Conservation (phyloP, 2,888 invertebrate genomes). For the Hypsopygia costalis region DNA sequence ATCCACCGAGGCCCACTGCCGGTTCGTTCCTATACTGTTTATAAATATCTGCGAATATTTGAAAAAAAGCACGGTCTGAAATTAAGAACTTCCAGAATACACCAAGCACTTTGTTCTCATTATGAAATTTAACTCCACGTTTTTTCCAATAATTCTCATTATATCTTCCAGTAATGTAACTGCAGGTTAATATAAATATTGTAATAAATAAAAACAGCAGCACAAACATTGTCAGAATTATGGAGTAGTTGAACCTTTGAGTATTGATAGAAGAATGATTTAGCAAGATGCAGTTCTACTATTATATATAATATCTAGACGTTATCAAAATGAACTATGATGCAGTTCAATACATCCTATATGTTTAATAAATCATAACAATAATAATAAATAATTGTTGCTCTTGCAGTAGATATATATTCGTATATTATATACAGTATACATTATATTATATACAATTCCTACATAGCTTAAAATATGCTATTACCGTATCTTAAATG, state of each 20-base stretch:
- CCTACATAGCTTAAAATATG: too few relatives aligned
- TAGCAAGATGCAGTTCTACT: too few relatives aligned
- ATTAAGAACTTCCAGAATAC: slow-evolving; percentile 31
- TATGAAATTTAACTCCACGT: slow-evolving; percentile 32
- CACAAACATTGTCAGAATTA: neutral
- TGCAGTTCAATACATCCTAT: too few relatives aligned
- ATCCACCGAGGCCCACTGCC: slow-evolving; percentile 24
- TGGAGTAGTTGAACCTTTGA: neutral
- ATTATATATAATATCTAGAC: too few relatives aligned
- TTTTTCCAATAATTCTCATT: slow-evolving; percentile 42
- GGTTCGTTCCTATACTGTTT: slow-evolving; percentile 25
- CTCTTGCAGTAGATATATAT: too few relatives aligned
- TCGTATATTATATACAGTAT: too few relatives aligned
- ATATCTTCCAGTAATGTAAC: slow-evolving; percentile 13
- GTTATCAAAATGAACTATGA: too few relatives aligned
- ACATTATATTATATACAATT: too few relatives aligned
- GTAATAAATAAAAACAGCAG: neutral
- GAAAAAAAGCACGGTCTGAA: slow-evolving; percentile 21
- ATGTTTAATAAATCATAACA: too few relatives aligned
- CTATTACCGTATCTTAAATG: too few relatives aligned
- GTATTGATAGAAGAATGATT: too few relatives aligned
- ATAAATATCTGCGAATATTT: slow-evolving; percentile 25
- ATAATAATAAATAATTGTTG: too few relatives aligned
- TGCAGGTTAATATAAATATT: neutral
- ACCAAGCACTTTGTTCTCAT: slow-evolving; percentile 27